phyloP scores from a whole-genome alignment of 2,888 invertebrate species.

The Argyresthia goedartella region DNA sequence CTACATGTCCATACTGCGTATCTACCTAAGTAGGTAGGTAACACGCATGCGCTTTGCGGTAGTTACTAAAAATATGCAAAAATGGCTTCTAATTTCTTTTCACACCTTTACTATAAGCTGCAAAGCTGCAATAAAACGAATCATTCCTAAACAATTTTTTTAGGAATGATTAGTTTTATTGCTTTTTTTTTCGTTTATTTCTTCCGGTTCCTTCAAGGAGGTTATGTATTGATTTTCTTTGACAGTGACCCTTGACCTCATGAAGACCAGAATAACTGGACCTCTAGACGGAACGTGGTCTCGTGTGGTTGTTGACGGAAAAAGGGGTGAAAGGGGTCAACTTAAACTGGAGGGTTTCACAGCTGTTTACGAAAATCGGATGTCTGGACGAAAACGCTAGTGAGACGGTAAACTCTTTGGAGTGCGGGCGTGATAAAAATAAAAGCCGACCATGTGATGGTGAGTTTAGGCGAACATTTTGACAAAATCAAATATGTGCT shows the following conservation, averaged over 20 bases:
- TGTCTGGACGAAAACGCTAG: conserved; percentile 33
- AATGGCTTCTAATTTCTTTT: background rate
- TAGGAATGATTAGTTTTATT: too few species aligned
- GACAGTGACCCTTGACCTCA: conserved; percentile 8
- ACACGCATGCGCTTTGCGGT: too few species aligned
- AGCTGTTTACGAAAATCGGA: conserved; percentile 64
- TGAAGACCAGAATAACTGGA: conserved; percentile 8
- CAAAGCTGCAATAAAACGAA: too few species aligned
- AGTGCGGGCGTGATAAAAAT: conserved; percentile 33
- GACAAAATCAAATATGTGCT: conserved; percentile 25
- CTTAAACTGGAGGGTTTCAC: conserved; percentile 25
- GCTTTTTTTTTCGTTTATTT: too few species aligned
- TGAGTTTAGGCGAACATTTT: conserved; percentile 40
- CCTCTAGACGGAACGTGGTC: background rate
- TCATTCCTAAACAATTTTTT: too few species aligned
- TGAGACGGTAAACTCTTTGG: conserved; percentile 42
- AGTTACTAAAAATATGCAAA: too few species aligned
- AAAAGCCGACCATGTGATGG: conserved; percentile 51
- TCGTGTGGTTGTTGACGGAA: background rate
- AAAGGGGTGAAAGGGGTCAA: conserved; percentile 20
- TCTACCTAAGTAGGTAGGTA: too few species aligned
- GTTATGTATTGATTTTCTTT: conserved; percentile 2
- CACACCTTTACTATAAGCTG: too few species aligned
- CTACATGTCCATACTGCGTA: too few species aligned
- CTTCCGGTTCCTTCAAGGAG: background rate